phyloP scores from a whole-genome alignment of 2,888 invertebrate genomes.

The Erannis defoliaria region DNA sequence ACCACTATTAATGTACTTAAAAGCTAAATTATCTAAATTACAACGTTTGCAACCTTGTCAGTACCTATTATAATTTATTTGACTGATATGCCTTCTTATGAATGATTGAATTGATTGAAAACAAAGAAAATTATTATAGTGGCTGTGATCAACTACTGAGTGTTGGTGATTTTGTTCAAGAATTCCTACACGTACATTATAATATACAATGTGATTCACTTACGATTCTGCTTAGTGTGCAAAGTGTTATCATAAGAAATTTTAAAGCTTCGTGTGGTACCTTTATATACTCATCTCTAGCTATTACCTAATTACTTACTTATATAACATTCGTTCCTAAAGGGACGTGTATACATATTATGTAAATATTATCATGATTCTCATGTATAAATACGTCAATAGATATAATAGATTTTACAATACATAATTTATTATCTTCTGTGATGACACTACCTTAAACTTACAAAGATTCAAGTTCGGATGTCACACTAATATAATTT shows the following conservation, averaged over 20 bases:
- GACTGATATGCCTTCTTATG: constrained; percentile 30
- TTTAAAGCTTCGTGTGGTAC: constrained; percentile 87
- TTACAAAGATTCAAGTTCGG: constrained; percentile 86
- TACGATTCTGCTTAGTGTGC: constrained; percentile 82
- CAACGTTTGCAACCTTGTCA: not conserved
- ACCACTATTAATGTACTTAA: not conserved
- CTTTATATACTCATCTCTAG: constrained; percentile 80
- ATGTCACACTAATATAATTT: constrained; percentile 85
- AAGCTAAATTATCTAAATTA: not conserved
- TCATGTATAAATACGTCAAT: constrained; percentile 86
- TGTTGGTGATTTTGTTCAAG: constrained; percentile 48
- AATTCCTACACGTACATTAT: constrained; percentile 47
- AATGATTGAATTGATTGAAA: not conserved
- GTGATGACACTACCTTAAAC: constrained; percentile 83
- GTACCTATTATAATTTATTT: constrained; percentile 1
- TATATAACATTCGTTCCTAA: constrained; percentile 86
- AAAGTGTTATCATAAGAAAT: constrained; percentile 86
- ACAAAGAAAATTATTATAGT: constrained; percentile 20
- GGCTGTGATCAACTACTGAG: constrained; percentile 36
- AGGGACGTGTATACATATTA: constrained; percentile 85
- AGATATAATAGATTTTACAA: constrained; percentile 80
- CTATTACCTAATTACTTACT: constrained; percentile 83
- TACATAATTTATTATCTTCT: constrained; percentile 83
- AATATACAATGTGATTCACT: constrained; percentile 68
- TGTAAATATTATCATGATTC: constrained; percentile 84